Percentiles rank a stretch among this genome's conserved stretches.
phyloP scores from a whole-genome alignment of 30 jellyfish, hydroid and myxozoan species.

The Aurelia coerulea region DNA sequence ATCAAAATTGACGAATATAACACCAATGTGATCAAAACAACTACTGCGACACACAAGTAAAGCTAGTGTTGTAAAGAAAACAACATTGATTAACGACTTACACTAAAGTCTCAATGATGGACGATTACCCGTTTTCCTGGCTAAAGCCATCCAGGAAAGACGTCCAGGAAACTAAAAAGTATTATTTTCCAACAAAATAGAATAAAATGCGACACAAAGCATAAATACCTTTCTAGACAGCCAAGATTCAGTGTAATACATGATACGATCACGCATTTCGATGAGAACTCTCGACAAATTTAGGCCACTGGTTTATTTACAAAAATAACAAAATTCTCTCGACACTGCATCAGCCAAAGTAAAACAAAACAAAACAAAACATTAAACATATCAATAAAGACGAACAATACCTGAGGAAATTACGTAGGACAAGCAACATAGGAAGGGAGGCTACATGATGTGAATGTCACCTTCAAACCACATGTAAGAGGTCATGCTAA shows the following conservation, averaged over 20 bases:
- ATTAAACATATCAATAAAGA: background rate
- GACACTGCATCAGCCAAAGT: background rate
- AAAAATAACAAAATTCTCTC: background rate
- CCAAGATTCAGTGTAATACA: conserved; percentile 61
- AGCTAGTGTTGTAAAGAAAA: no score
- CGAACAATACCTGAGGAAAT: conserved; percentile 20
- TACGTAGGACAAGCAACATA: conserved; percentile 16
- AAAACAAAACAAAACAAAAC: background rate
- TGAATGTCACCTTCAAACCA: background rate
- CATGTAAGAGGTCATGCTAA: background rate
- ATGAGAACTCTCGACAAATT: background rate
- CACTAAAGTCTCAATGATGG: background rate
- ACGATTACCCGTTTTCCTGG: background rate
- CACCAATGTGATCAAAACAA: no score
- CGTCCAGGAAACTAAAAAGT: no score
- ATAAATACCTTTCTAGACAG: conserved; percentile 44
- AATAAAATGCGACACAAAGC: no score
- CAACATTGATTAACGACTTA: no score
- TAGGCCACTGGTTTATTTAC: background rate
- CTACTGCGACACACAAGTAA: no score
- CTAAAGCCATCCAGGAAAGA: no score
- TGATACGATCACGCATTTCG: conserved; percentile 51
- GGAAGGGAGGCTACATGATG: conserved; percentile 20
- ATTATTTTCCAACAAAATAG: no score
- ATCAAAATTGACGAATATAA: no score